Conservation (phyloP, 2,797 vertebrate genomes). For the Gambusia yucatana region DNA sequence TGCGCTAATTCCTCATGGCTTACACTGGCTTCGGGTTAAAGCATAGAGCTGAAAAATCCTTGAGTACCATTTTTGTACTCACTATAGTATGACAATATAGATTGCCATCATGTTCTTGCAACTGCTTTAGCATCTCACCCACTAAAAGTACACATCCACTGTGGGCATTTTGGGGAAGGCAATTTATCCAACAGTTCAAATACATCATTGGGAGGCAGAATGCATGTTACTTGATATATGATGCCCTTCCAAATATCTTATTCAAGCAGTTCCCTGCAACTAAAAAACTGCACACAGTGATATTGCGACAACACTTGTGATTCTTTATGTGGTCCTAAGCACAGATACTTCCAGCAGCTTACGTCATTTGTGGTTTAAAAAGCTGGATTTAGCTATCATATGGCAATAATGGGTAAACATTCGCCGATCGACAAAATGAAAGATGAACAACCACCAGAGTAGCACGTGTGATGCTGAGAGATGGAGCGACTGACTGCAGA, state of each 20-base stretch:
- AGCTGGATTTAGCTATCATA: not conserved
- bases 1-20: not conserved
- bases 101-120: not conserved
- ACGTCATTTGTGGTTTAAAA: not conserved
- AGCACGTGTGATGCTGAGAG: constrained; percentile 14
- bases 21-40: not conserved
- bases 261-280: not conserved
- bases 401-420: constrained; percentile 31
- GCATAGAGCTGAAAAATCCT: not conserved
- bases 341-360: not conserved
- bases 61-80: not conserved
- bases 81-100: not conserved
- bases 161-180: not conserved
- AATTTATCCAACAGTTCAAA: not conserved
- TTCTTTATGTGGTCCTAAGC: not conserved
- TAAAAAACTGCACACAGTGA: not conserved
- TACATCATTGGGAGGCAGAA: not conserved
- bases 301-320: not conserved
- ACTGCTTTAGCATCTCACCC: not conserved
- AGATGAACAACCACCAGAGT: constrained; percentile 14
- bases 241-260: not conserved
- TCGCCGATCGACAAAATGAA: constrained; percentile 15
- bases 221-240: not conserved
- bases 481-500: constrained; percentile 53
- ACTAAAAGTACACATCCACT: not conserved